Conservation (phyloP, 1,140 invertebrate species). For the Choristoneura fumiferana region DNA sequence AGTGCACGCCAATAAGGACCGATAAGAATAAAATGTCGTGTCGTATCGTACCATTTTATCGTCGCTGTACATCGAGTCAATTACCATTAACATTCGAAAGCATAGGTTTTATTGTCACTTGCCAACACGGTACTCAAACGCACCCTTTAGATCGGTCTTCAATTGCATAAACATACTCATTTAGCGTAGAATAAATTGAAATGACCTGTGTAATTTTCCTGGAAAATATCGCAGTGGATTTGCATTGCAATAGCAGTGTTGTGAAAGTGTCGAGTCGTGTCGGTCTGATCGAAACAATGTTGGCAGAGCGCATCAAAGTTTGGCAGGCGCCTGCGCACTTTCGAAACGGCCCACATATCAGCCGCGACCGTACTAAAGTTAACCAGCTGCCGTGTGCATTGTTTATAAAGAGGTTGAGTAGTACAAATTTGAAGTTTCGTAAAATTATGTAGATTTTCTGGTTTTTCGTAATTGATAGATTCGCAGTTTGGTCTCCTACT, state of each 20-base stretch:
- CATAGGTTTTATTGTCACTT: slow-evolving; percentile 3
- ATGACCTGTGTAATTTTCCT: slow-evolving; percentile 17
- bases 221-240: slow-evolving; percentile 27
- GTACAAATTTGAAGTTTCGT: no score
- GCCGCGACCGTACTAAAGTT: not conserved
- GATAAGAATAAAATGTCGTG: no score
- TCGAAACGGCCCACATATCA: slow-evolving; percentile 52
- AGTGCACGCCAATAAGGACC: no score
- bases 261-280: slow-evolving; percentile 35
- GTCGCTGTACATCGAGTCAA: not conserved
- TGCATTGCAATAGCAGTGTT: slow-evolving; percentile 24
- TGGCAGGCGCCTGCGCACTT: slow-evolving; percentile 54
- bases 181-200: not conserved
- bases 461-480: no score
- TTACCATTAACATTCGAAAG: not conserved
- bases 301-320: slow-evolving; percentile 49
- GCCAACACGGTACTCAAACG: not conserved
- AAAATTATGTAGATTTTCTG: no score
- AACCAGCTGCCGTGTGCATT: not conserved
- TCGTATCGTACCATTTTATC: not conserved
- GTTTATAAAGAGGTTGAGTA: no score
- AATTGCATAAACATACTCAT: slow-evolving; percentile 17
- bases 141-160: not conserved
- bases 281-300: slow-evolving; percentile 30
- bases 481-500: no score